Conservation (phyloP, 2,888 invertebrate species). For the Chalcis sispes region DNA sequence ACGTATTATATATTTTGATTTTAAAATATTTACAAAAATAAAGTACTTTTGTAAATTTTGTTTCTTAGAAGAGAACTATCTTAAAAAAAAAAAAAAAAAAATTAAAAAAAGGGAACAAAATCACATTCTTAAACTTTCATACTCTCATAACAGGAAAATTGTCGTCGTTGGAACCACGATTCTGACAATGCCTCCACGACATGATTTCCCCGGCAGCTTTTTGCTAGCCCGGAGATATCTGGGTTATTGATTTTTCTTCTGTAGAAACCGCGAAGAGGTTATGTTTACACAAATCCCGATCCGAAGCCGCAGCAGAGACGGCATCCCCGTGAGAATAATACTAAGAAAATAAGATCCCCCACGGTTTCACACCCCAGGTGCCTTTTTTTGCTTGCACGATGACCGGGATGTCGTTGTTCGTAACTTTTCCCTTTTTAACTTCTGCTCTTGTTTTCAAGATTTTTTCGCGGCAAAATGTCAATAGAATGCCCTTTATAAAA, state of each 20-base stretch:
- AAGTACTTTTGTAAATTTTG: too few relatives aligned
- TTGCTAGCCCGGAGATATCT: constrained; percentile 54
- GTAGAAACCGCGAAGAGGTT: constrained; percentile 47
- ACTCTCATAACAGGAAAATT: constrained; percentile 48
- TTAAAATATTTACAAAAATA: too few relatives aligned
- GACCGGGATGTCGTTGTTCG: neutral
- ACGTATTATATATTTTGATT: too few relatives aligned
- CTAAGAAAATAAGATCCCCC: too few relatives aligned
- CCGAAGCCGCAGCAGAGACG: constrained; percentile 20
- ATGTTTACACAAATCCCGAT: constrained; percentile 54
- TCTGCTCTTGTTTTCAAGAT: too few relatives aligned
- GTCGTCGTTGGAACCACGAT: constrained; percentile 49
- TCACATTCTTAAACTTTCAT: constrained; percentile 16
- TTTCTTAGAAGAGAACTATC: constrained; percentile 10
- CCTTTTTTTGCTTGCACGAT: neutral
- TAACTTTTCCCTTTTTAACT: too few relatives aligned
- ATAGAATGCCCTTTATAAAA: too few relatives aligned
- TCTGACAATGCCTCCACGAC: constrained; percentile 58
- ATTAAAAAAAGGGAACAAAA: constrained; percentile 25
- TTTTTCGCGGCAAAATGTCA: too few relatives aligned
- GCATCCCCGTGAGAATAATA: constrained; percentile 24
- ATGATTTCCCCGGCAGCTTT: constrained; percentile 39
- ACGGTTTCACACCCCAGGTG: neutral
- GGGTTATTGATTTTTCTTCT: constrained; percentile 70
- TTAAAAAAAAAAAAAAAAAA: constrained; percentile 3